These are phyloP conservation scores for Argyresthia albistria DNA, from an alignment of 2,888 invertebrate species.

Conservation along the genomic window DNA sequence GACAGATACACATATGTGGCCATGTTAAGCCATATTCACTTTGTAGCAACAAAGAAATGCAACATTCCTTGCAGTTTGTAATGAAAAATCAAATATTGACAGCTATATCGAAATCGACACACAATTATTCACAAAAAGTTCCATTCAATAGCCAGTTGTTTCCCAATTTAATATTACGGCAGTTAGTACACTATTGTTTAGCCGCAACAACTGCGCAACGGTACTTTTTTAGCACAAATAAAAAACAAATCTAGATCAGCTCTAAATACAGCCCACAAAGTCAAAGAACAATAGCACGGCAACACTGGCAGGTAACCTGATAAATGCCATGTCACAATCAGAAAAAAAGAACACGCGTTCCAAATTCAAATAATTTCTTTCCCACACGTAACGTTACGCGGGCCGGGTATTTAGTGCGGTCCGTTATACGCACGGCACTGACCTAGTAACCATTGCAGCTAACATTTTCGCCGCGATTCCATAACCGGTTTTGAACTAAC, in stretches of 20 bases:
- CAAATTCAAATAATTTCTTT: constrained; percentile 56
- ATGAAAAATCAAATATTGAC: too few species aligned
- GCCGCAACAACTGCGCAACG: constrained; percentile 5
- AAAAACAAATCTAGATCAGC: neutral
- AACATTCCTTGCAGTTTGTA: too few species aligned
- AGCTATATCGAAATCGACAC: too few species aligned
- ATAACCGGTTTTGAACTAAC: constrained; percentile 44
- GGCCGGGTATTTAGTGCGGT: constrained; percentile 61
- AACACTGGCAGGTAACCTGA: constrained; percentile 41
- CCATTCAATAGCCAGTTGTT: too few species aligned
- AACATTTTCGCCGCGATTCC: constrained; percentile 44
- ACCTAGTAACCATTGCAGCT: constrained; percentile 36
- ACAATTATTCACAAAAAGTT: too few species aligned
- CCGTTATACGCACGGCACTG: constrained; percentile 70
- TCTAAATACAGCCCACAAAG: constrained; percentile 14
- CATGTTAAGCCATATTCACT: too few species aligned
- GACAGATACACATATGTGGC: too few species aligned
- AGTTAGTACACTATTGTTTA: neutral
- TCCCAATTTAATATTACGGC: too few species aligned
- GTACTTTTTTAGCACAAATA: constrained; percentile 1
- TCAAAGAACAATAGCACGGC: constrained; percentile 48
- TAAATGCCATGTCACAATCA: constrained; percentile 34
- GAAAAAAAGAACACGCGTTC: constrained; percentile 48
- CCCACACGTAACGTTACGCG: constrained; percentile 73
- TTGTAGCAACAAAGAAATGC: too few species aligned